Evolutionary conservation across 1,140 invertebrate genomes (phyloP).

Genomic region (Drosophila pseudoananassae): DNA sequence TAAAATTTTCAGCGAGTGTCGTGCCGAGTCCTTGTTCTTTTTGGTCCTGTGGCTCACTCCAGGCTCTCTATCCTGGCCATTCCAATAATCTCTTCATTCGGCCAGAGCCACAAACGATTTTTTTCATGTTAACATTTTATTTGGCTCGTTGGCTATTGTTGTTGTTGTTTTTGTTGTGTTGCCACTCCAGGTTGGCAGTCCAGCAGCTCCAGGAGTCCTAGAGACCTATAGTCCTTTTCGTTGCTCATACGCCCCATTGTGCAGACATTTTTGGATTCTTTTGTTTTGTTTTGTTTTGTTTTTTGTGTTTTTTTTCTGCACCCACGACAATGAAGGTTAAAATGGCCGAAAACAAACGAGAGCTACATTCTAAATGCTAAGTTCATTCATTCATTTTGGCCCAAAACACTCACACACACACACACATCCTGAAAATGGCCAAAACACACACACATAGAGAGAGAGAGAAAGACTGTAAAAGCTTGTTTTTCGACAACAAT

Average conservation of each 20-base stretch:
- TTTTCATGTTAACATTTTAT: slow-evolving; percentile 78
- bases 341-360: slow-evolving; percentile 17
- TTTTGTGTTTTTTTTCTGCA: slow-evolving; percentile 1
- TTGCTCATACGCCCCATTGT: slow-evolving; percentile 76
- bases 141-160: slow-evolving; percentile 41
- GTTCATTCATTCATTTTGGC: slow-evolving; percentile 62
- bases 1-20: slow-evolving; percentile 63
- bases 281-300: slow-evolving; percentile 39
- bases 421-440: background rate
- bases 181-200: too few species aligned
- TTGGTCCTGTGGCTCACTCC: background rate
- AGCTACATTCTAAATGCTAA: slow-evolving; percentile 60
- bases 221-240: slow-evolving; percentile 1
- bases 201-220: background rate
- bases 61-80: slow-evolving; percentile 46
- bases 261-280: slow-evolving; percentile 36
- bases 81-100: slow-evolving; percentile 81
- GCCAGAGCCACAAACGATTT: slow-evolving; percentile 49
- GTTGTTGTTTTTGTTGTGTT: background rate
- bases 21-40: slow-evolving; percentile 22
- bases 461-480: too few species aligned
- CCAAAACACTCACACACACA: slow-evolving; percentile 12
- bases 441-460: background rate
- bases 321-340: slow-evolving; percentile 18
- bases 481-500: slow-evolving; percentile 46